Evolutionary conservation across 2,797 vertebrate genomes (phyloP).

Genomic region (Hippopotamyrus pictus): DNA sequence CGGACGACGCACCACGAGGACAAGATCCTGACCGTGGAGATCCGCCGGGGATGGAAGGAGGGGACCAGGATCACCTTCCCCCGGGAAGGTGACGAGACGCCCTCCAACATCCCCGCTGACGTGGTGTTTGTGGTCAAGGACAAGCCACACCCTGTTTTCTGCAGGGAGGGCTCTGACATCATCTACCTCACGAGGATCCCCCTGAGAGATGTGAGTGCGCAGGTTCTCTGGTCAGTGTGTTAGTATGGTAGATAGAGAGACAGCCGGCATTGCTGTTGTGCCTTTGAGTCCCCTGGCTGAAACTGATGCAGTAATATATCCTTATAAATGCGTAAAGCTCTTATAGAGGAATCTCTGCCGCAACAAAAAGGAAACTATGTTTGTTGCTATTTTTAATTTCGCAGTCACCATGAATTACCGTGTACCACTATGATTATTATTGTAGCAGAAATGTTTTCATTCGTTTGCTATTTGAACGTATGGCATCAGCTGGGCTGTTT

Average conservation of each 20-base stretch:
- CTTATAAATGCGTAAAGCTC: neutral
- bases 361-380: neutral
- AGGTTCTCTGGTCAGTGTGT: neutral
- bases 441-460: neutral
- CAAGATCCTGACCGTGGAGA: conserved; percentile 94
- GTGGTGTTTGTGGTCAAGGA: conserved; percentile 97
- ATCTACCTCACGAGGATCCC: conserved; percentile 80
- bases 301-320: neutral
- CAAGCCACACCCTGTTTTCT: conserved; percentile 85
- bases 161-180: conserved; percentile 86
- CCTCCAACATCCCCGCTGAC: conserved; percentile 89
- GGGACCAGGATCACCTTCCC: conserved; percentile 98
- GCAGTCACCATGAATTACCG: neutral
- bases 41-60: conserved; percentile 97
- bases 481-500: neutral
- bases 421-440: neutral
- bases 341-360: neutral
- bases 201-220: conserved; percentile 75
- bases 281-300: neutral
- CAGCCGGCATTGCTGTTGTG: neutral
- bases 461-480: neutral
- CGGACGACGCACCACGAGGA: conserved; percentile 81
- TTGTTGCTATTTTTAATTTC: neutral
- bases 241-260: neutral
- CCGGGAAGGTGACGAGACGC: conserved; percentile 88